These are phyloP conservation scores for Drosophila nannoptera DNA, from an alignment of 1,140 invertebrate genomes.

Conservation along the genomic window DNA sequence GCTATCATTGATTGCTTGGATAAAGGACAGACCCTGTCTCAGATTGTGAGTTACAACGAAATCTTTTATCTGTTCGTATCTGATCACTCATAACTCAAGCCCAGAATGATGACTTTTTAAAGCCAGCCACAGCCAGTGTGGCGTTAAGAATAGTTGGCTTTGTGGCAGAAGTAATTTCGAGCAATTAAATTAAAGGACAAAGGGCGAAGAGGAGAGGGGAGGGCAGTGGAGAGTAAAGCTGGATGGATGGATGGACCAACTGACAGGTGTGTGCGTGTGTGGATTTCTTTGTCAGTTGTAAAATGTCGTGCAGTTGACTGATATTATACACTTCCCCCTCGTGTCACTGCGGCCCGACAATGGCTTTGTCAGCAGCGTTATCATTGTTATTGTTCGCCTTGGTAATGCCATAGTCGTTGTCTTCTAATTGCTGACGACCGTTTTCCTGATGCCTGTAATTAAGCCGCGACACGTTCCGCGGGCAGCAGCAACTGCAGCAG, in stretches of 20 bases:
- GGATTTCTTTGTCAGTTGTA: slow-evolving; percentile 44
- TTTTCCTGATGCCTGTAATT: slow-evolving; percentile 54
- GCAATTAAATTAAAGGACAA: slow-evolving; percentile 62
- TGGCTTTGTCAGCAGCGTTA: slow-evolving; percentile 20
- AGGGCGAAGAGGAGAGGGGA: not conserved
- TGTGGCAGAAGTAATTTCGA: slow-evolving; percentile 74
- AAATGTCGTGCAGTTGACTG: slow-evolving; percentile 60
- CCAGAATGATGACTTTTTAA: slow-evolving; percentile 21
- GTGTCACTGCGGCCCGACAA: slow-evolving; percentile 10
- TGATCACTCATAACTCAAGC: not conserved
- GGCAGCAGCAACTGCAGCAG: slow-evolving; percentile 31
- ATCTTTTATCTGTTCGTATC: not conserved
- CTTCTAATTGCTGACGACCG: slow-evolving; percentile 62
- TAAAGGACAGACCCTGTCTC: no score
- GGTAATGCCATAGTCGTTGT: slow-evolving; percentile 24
- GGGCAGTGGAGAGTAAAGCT: no score
- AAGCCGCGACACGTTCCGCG: slow-evolving; percentile 58
- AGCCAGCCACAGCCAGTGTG: slow-evolving; percentile 60
- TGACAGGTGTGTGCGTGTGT: slow-evolving; percentile 16
- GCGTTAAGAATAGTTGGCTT: slow-evolving; percentile 76
- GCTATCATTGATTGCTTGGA: no score
- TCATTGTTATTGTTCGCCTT: slow-evolving; percentile 1
- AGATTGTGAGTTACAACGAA: no score
- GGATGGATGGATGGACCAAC: not conserved
- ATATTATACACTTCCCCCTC: slow-evolving; percentile 31